These are phyloP conservation scores for Adelosebastes latens DNA, from an alignment of 2,797 vertebrate species.

Conservation along the genomic window DNA sequence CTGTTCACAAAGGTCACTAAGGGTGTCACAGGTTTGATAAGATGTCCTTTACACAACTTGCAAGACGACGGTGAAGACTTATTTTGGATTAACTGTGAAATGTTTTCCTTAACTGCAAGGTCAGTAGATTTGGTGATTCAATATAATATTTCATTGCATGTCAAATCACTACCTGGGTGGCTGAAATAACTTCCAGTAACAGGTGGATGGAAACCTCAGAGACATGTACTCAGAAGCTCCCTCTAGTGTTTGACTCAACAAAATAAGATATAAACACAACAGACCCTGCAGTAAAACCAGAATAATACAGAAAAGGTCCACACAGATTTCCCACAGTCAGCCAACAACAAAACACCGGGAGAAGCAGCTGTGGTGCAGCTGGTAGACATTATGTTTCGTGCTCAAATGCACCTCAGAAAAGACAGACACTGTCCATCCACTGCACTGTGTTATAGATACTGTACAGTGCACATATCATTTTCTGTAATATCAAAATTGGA, in stretches of 20 bases:
- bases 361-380: not conserved
- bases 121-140: not conserved
- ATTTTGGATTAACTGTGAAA: not conserved
- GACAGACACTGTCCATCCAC: not conserved
- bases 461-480: not conserved
- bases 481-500: not conserved
- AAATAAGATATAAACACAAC: constrained; percentile 2
- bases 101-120: not conserved
- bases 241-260: constrained; percentile 27
- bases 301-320: not conserved
- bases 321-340: not conserved
- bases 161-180: not conserved
- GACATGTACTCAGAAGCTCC: constrained; percentile 2
- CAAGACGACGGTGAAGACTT: not conserved
- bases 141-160: not conserved
- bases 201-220: not conserved
- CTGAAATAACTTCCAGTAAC: not conserved
- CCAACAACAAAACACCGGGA: not conserved
- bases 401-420: not conserved
- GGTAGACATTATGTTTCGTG: not conserved
- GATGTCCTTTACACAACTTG: not conserved
- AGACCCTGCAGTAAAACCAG: not conserved
- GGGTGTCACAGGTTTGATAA: not conserved
- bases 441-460: not conserved
- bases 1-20: not conserved